These are phyloP conservation scores for Hippocampus mohnikei DNA, from an alignment of 2,113 vertebrate species.

Conservation along the genomic window DNA sequence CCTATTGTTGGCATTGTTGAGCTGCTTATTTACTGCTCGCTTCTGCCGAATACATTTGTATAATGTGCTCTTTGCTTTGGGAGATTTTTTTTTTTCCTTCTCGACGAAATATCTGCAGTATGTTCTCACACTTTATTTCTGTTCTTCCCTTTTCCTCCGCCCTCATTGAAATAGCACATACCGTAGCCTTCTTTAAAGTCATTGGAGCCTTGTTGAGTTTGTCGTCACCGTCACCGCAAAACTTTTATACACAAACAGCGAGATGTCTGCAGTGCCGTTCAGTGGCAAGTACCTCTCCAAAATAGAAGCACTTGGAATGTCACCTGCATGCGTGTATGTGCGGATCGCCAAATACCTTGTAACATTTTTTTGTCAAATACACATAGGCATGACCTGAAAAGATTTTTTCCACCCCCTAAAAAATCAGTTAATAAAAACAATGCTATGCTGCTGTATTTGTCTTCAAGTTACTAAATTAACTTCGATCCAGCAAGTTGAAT, in stretches of 20 bases:
- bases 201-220: slow-evolving; percentile 31
- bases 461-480: no score
- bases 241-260: slow-evolving; percentile 59
- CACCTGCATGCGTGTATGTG: slow-evolving; percentile 39
- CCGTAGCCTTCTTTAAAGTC: slow-evolving; percentile 13
- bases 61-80: slow-evolving; percentile 29
- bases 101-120: slow-evolving; percentile 39
- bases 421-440: no score
- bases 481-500: no score
- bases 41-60: slow-evolving; percentile 17
- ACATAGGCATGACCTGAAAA: not conserved
- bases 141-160: slow-evolving; percentile 21
- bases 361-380: not conserved
- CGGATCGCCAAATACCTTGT: slow-evolving; percentile 24
- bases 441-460: no score
- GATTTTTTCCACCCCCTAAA: no score
- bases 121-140: slow-evolving; percentile 43
- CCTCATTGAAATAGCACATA: slow-evolving; percentile 24
- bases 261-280: slow-evolving; percentile 43
- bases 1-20: slow-evolving; percentile 36
- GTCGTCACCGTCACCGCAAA: slow-evolving; percentile 50
- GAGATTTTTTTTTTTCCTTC: slow-evolving; percentile 24
- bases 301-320: slow-evolving; percentile 58
- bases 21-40: slow-evolving; percentile 44
- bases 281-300: slow-evolving; percentile 34